These are phyloP conservation scores for Neoascia interrupta DNA, from an alignment of 2,888 invertebrate species.

Conservation along the genomic window DNA sequence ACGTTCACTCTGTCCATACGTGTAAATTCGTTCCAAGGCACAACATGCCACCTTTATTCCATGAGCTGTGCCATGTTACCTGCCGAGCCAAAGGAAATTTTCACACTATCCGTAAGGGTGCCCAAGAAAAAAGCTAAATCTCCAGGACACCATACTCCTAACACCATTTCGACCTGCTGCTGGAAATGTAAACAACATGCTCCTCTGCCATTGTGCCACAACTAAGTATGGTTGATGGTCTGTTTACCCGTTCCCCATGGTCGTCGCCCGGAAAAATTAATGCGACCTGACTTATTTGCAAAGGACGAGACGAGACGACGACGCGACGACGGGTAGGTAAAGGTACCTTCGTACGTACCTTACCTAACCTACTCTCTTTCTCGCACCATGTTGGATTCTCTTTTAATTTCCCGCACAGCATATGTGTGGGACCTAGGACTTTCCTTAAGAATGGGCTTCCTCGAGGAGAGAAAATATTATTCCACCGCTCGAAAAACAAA, in stretches of 20 bases:
- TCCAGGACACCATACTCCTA: background rate
- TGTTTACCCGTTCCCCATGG: slow-evolving; percentile 43
- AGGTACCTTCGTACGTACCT: too few species aligned
- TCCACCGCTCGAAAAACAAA: slow-evolving; percentile 41
- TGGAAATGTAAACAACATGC: slow-evolving; percentile 50
- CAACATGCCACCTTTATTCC: slow-evolving; percentile 8
- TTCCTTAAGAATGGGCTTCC: slow-evolving; percentile 11
- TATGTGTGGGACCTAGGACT: slow-evolving; percentile 22
- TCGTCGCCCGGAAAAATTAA: slow-evolving; percentile 30
- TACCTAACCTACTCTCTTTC: too few species aligned
- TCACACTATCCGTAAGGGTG: slow-evolving; percentile 34
- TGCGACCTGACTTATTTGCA: slow-evolving; percentile 43
- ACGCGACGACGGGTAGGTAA: too few species aligned
- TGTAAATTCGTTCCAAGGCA: slow-evolving; percentile 31
- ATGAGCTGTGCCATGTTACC: background rate
- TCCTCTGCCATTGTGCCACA: slow-evolving; percentile 43
- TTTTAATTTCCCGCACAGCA: slow-evolving; percentile 62
- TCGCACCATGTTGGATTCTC: slow-evolving; percentile 9
- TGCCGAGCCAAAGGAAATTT: slow-evolving; percentile 22
- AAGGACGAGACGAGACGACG: slow-evolving; percentile 11
- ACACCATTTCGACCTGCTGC: slow-evolving; percentile 12
- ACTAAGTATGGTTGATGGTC: slow-evolving; percentile 46
- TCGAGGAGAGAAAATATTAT: slow-evolving; percentile 11
- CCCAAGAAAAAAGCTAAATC: background rate
- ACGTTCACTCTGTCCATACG: background rate